These are phyloP conservation scores for Alouatta palliata DNA, from an alignment of 2,113 vertebrate genomes.

Conservation along the genomic window DNA sequence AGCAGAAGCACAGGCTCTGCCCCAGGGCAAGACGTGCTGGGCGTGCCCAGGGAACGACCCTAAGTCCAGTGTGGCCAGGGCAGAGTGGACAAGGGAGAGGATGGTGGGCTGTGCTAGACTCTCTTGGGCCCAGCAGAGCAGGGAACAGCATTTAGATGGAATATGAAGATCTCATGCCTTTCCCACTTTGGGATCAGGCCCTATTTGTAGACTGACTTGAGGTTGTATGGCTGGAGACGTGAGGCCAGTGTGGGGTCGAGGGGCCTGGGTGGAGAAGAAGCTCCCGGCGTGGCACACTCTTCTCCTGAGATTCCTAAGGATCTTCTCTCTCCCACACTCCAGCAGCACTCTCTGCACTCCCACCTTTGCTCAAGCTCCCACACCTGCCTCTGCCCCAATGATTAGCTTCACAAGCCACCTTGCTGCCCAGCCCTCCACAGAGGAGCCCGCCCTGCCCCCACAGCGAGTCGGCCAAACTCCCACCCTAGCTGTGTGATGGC, in stretches of 20 bases:
- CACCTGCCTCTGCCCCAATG: not conserved
- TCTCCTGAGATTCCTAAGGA: not conserved
- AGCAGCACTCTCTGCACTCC: too few species aligned
- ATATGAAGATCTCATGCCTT: not conserved
- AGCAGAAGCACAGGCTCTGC: not conserved
- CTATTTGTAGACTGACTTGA: fast-evolving
- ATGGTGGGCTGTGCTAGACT: not conserved
- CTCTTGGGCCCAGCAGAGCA: fast-evolving
- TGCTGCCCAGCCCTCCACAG: fast-evolving
- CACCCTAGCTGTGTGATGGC: fast-evolving
- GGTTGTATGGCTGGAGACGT: not conserved
- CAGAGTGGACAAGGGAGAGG: fast-evolving
- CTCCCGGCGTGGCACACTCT: fast-evolving
- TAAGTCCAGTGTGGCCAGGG: not conserved
- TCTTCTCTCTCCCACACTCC: fast-evolving
- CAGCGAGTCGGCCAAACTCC: fast-evolving
- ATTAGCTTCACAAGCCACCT: not conserved
- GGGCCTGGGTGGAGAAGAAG: not conserved
- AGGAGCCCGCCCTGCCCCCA: not conserved
- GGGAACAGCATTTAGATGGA: fast-evolving
- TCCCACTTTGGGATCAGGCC: not conserved
- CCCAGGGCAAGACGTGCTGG: fast-evolving
- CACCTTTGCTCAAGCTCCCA: not conserved
- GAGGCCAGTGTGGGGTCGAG: fast-evolving
- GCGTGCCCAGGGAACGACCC: not conserved